These are phyloP conservation scores for Lissocephala sabroskyi DNA, from an alignment of 2,888 invertebrate species.

Conservation along the genomic window DNA sequence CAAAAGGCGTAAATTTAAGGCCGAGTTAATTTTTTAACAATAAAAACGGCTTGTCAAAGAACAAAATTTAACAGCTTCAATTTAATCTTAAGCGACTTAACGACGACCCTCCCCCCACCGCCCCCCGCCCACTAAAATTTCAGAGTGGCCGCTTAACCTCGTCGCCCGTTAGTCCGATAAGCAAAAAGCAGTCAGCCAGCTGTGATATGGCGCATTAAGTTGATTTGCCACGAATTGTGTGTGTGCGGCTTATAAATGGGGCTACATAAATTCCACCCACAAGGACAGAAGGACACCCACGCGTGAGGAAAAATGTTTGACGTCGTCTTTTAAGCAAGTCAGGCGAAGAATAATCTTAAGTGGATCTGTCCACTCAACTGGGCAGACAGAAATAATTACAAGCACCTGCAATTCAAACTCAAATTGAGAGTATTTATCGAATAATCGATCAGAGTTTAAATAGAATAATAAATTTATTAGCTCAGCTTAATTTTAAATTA, in stretches of 20 bases:
- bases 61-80: conserved; percentile 47
- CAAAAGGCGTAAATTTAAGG: conserved; percentile 63
- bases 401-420: neutral
- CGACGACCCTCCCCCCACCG: neutral
- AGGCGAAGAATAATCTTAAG: too few species aligned
- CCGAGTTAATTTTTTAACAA: conserved; percentile 61
- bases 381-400: neutral
- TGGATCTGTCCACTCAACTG: too few species aligned
- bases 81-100: conserved; percentile 56
- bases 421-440: too few species aligned
- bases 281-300: too few species aligned
- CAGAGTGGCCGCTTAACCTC: too few species aligned
- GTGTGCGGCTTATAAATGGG: conserved; percentile 43
- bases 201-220: conserved; percentile 5
- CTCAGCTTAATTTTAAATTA: neutral
- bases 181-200: neutral
- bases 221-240: conserved; percentile 33
- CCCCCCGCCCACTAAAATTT: too few species aligned
- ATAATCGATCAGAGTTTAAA: too few species aligned
- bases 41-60: conserved; percentile 53
- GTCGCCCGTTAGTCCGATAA: neutral
- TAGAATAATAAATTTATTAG: neutral
- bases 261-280: too few species aligned
- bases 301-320: too few species aligned
- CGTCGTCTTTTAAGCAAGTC: too few species aligned